Conservation (phyloP, 2,113 vertebrate genomes). For the Maylandia zebra region DNA sequence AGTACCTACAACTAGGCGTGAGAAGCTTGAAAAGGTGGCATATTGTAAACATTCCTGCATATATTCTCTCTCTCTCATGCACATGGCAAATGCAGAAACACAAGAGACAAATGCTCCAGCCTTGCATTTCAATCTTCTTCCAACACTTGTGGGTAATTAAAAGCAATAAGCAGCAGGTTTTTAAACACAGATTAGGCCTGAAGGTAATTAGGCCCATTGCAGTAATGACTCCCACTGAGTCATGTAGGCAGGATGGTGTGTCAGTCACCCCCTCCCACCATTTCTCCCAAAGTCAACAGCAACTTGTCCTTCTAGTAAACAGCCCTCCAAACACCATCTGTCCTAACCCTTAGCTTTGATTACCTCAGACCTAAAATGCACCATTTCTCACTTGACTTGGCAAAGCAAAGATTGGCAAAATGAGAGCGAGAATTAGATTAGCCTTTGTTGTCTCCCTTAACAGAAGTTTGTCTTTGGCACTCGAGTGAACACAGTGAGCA, state of each 20-base stretch:
- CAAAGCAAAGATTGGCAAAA: background rate
- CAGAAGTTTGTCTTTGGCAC: background rate
- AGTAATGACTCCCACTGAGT: conserved; percentile 57
- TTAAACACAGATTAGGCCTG: conserved; percentile 54
- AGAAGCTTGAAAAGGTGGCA: background rate
- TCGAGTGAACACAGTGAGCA: background rate
- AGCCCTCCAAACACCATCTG: conserved; percentile 50
- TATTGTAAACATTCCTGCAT: background rate
- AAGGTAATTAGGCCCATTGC: conserved; percentile 54
- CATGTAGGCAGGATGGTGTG: conserved; percentile 13
- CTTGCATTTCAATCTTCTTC: background rate
- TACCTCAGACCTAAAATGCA: conserved; percentile 1
- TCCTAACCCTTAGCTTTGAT: conserved; percentile 22
- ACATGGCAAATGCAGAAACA: background rate
- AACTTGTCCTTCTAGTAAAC: conserved; percentile 28
- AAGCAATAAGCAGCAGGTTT: conserved; percentile 44
- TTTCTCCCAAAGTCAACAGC: conserved; percentile 33
- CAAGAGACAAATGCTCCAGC: background rate
- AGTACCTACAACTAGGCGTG: background rate
- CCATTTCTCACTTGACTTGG: background rate
- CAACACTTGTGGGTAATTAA: conserved; percentile 45
- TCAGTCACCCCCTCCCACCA: conserved; percentile 43
- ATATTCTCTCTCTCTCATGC: background rate
- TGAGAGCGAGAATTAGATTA: background rate
- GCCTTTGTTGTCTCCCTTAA: background rate